phyloP scores from a whole-genome alignment of 2,113 vertebrate species.

The Hystrix brachyura region DNA sequence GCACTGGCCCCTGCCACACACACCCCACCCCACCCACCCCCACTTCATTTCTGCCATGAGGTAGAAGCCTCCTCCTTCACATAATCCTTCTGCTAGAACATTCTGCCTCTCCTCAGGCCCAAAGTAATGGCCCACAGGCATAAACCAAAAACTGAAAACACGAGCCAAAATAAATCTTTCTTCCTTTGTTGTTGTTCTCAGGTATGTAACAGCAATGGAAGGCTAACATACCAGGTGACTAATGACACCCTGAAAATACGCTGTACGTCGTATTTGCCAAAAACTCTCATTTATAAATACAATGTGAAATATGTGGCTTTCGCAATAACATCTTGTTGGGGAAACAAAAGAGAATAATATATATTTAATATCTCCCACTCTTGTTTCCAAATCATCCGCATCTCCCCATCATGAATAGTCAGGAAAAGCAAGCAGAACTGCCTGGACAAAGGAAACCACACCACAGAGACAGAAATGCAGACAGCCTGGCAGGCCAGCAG shows the following conservation, averaged over 20 bases:
- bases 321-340: background rate
- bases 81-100: background rate
- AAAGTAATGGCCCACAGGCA: background rate
- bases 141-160: background rate
- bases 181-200: background rate
- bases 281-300: background rate
- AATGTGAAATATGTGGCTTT: background rate
- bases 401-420: fast-evolving
- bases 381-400: background rate
- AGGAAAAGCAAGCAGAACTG: background rate
- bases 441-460: background rate
- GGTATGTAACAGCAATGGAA: background rate
- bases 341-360: background rate
- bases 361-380: background rate
- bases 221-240: background rate
- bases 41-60: background rate
- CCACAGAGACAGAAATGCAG: background rate
- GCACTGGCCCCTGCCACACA: background rate
- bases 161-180: background rate
- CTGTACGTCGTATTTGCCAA: background rate
- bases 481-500: background rate
- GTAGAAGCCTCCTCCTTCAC: background rate
- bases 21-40: background rate
- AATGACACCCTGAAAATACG: conserved; percentile 30
- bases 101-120: background rate